Percentiles rank a stretch among this genome's conserved stretches.
phyloP scores from a whole-genome alignment of 2,113 vertebrate genomes.

The Callionymus lyra region DNA sequence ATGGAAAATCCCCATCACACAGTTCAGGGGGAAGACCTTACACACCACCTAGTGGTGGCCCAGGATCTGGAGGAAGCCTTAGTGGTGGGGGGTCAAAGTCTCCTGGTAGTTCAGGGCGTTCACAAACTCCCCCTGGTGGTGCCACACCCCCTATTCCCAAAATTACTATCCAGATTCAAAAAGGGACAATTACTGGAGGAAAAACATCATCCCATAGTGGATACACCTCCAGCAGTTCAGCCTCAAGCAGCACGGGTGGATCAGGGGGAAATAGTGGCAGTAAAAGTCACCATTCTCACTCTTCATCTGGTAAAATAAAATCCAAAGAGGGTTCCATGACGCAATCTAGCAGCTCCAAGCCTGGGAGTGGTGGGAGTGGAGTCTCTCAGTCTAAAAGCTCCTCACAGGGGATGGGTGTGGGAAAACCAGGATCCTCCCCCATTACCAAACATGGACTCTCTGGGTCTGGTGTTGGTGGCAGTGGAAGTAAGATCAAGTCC shows the following conservation, averaged over 20 bases:
- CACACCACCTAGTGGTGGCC: constrained; percentile 86
- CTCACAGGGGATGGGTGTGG: constrained; percentile 76
- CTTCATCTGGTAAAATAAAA: constrained; percentile 89
- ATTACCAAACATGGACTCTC: constrained; percentile 85
- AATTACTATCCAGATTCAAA: constrained; percentile 96
- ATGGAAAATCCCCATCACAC: constrained; percentile 92
- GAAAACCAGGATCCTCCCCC: constrained; percentile 88
- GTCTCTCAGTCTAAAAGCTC: constrained; percentile 79
- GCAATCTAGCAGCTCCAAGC: constrained; percentile 81
- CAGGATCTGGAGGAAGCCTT: constrained; percentile 72
- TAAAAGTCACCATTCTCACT: constrained; percentile 94
- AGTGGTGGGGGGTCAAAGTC: constrained; percentile 89
- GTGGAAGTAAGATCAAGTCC: constrained; percentile 83
- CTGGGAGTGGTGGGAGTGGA: constrained; percentile 65
- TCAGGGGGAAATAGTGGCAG: constrained; percentile 65
- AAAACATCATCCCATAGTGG: constrained; percentile 89
- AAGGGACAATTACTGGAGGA: constrained; percentile 87
- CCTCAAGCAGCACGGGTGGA: constrained; percentile 59
- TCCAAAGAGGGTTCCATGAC: constrained; percentile 82
- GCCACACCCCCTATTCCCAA: constrained; percentile 94
- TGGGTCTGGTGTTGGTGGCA: constrained; percentile 58
- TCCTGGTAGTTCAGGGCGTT: constrained; percentile 87
- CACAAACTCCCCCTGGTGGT: constrained; percentile 89
- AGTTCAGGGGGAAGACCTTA: constrained; percentile 86
- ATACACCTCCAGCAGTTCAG: constrained; percentile 84